Evolutionary conservation across 2,888 invertebrate genomes (phyloP), one percentile per base, ranked within the genome.

Genomic region (Lasioglossum leucozonium): DNA sequence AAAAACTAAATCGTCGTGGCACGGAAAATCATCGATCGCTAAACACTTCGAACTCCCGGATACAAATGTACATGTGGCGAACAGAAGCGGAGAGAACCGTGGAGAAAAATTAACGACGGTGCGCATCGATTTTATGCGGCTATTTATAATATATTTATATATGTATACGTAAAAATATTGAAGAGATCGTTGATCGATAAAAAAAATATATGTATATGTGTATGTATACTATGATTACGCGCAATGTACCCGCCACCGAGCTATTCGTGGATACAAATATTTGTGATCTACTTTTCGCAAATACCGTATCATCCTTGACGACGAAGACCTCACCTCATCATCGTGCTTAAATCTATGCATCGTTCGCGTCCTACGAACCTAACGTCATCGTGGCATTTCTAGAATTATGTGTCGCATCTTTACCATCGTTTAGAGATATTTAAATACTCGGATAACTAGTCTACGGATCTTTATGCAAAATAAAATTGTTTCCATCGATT

Each of bases 121-220:
- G 83, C 73, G 69, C 79, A 58, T 72, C 71, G 51, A 73, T 79
- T 37, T 69, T 71, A 69, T 79, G 81, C 67, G 75, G 71, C 67
- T 73, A 65, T 67, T 34, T 73, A 67, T 84, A 65, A 67, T 84
- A 65, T 65, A 51, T 74, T n/a, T 74, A 73, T 84, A 51, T 73
- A 78, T 77, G 58, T 79, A 69, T 82, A 88, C 75, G 77, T 77
- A 84, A 86, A 82, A 84, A 82, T 51, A 79, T 79, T 83, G 79
- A 90, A 90, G 90, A 89, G 90, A 89, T 89, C 89, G 84, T 69
- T 86, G 87, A 88, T 90, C 44, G 86, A 81, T 89, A 89, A 90
- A 89, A 89, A 90, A 89, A 72, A 89, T 90, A 88, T 90, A 87
- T 67, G 67, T 86, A 74, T 89, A 82, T 88, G 73, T 86, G 86